Percentiles rank a stretch among this genome's conserved stretches.
phyloP scores from a whole-genome alignment of 2,888 invertebrate species.

The Aspidiotus destructor region DNA sequence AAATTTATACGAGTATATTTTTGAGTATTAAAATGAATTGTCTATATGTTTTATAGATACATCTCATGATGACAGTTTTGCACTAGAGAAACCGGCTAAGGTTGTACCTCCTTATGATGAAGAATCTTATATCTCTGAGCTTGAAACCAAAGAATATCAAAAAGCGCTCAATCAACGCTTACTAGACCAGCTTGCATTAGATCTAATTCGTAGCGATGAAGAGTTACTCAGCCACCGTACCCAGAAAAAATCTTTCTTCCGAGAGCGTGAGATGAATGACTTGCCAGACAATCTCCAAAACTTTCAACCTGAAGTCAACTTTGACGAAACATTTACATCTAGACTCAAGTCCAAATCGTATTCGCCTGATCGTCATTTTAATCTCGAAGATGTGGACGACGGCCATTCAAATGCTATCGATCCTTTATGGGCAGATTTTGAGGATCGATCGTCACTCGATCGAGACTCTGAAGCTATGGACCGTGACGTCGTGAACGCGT shows the following conservation, averaged over 20 bases:
- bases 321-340: slow-evolving; percentile 36
- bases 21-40: too few species aligned
- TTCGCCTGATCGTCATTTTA: slow-evolving; percentile 28
- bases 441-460: slow-evolving; percentile 36
- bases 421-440: slow-evolving; percentile 52
- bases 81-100: too few species aligned
- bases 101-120: background rate
- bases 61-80: too few species aligned
- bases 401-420: slow-evolving; percentile 50
- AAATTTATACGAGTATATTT: too few species aligned
- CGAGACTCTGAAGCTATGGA: slow-evolving; percentile 12
- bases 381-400: slow-evolving; percentile 41
- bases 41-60: too few species aligned
- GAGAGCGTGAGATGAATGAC: slow-evolving; percentile 37
- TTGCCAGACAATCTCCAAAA: slow-evolving; percentile 35
- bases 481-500: slow-evolving; percentile 16
- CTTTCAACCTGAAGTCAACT: slow-evolving; percentile 34
- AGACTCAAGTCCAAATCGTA: slow-evolving; percentile 35
- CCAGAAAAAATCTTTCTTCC: slow-evolving; percentile 37
- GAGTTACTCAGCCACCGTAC: slow-evolving; percentile 11
- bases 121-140: slow-evolving; percentile 7
- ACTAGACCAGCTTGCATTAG: slow-evolving; percentile 36
- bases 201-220: slow-evolving; percentile 35
- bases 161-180: slow-evolving; percentile 34
- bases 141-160: slow-evolving; percentile 22